These are phyloP conservation scores for Chamaedrilus cognettii DNA, from an alignment of 2,888 invertebrate genomes.

Conservation along the genomic window DNA sequence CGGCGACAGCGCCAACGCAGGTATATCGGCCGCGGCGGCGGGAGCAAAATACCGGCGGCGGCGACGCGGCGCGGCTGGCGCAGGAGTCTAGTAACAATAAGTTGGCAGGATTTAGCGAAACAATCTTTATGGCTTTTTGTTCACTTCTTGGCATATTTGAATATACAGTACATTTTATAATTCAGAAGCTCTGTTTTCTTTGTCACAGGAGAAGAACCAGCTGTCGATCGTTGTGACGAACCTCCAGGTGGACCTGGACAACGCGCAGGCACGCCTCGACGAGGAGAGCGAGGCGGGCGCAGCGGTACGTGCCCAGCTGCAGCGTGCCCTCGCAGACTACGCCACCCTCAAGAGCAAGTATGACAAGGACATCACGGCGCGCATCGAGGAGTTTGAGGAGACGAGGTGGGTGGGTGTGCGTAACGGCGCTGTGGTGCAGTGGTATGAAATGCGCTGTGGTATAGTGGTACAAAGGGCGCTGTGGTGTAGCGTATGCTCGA, in stretches of 20 bases:
- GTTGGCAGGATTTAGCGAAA: no score
- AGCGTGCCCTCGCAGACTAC: slow-evolving; percentile 91
- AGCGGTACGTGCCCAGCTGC: slow-evolving; percentile 92
- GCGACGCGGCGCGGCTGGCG: no score
- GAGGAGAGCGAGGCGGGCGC: slow-evolving; percentile 97
- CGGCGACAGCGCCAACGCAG: no score
- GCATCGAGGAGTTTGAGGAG: slow-evolving; percentile 84
- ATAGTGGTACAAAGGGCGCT: no score
- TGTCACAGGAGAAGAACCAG: slow-evolving; percentile 44
- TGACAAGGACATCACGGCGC: slow-evolving; percentile 90
- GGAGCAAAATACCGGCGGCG: no score
- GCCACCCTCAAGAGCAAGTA: slow-evolving; percentile 91
- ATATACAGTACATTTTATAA: background rate
- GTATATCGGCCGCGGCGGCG: no score
- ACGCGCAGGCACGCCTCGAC: slow-evolving; percentile 87
- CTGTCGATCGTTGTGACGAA: slow-evolving; percentile 51
- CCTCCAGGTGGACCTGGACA: slow-evolving; percentile 57
- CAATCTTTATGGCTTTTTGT: background rate
- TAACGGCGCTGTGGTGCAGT: no score
- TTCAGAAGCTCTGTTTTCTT: no score
- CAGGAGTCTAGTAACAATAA: no score
- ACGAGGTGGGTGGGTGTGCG: slow-evolving; percentile 56
- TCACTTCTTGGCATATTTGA: background rate
- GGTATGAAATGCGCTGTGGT: no score
- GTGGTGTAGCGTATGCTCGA: no score